Evolutionary conservation across 1,140 invertebrate species (phyloP), one percentile per base, ranked within the genome.

Genomic region (Pogonognathellus flavescens): DNA sequence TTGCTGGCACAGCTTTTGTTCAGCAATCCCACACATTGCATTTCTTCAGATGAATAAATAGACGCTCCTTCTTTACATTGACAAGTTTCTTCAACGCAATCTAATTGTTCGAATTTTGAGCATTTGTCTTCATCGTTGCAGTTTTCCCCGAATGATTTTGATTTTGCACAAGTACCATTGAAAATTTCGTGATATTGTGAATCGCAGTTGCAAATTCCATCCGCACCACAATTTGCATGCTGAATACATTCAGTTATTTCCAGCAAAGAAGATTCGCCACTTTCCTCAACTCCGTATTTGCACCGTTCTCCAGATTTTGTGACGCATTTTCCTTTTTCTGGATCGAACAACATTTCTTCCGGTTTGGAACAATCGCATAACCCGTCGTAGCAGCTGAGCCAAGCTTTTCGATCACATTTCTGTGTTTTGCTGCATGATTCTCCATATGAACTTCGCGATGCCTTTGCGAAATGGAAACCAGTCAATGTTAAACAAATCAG

Each of bases 151-250:
- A 57, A 57, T 57, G n/a, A 57, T 57, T 57, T 57, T 6, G 55
- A 57, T 2, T 16, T 4, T 57, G 20, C 55, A 4, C n/a, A n/a
- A n/a, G n/a, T n/a, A n/a, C n/a, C n/a, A n/a, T n/a, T n/a, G n/a
- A n/a, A n/a, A n/a, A n/a, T n/a, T n/a, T n/a, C n/a, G n/a, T n/a
- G n/a, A n/a, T n/a, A n/a, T n/a, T n/a, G n/a, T n/a, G n/a, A n/a
- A 60, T 59, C 49, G 31, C 82, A 83, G n/a, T 10, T 9, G 25
- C 82, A 83, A 62, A 83, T 5, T 55, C 82, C 82, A 9, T 22
- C 18, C 3, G 1, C 16, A 20, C 11, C 41, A 31, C 82, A 83
- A 3, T 31, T 18, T 16, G 82, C 14, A 50, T 62, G 16, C 5
- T 6, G 18, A 49, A 83, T 20, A 41, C 82, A 83, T 20, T 22